phyloP scores from a whole-genome alignment of 1,140 invertebrate species.

The Pogonus chalceus region DNA sequence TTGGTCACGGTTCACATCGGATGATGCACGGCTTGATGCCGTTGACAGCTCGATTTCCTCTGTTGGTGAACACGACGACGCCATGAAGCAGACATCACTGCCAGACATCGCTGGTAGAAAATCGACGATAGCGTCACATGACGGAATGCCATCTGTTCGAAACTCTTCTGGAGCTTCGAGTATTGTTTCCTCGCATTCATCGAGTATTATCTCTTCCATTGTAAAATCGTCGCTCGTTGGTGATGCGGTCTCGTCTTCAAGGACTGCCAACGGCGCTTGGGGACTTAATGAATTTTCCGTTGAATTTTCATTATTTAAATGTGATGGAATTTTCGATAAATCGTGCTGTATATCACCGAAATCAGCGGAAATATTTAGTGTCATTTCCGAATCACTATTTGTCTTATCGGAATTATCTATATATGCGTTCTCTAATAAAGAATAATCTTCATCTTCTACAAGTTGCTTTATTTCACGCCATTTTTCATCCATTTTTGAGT shows the following conservation, averaged over 20 bases:
- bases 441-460: not conserved
- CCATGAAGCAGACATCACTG: not conserved
- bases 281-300: not conserved
- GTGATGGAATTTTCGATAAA: not conserved
- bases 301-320: not conserved
- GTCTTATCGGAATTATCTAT: no score
- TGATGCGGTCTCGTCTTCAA: not conserved
- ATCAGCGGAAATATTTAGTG: not conserved
- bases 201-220: no score
- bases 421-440: not conserved
- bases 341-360: not conserved
- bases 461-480: not conserved
- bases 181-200: constrained; percentile 10
- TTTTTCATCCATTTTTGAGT: not conserved
- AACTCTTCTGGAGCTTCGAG: constrained; percentile 15
- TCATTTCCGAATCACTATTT: no score
- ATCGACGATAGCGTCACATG: no score
- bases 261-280: not conserved
- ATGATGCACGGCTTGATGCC: not conserved
- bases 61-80: no score
- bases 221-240: not conserved
- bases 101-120: not conserved
- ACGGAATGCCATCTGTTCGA: no score
- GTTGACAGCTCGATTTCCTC: not conserved
- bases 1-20: not conserved